Conservation (phyloP, 2,797 vertebrate genomes). For the Cyclopterus lumpus region DNA sequence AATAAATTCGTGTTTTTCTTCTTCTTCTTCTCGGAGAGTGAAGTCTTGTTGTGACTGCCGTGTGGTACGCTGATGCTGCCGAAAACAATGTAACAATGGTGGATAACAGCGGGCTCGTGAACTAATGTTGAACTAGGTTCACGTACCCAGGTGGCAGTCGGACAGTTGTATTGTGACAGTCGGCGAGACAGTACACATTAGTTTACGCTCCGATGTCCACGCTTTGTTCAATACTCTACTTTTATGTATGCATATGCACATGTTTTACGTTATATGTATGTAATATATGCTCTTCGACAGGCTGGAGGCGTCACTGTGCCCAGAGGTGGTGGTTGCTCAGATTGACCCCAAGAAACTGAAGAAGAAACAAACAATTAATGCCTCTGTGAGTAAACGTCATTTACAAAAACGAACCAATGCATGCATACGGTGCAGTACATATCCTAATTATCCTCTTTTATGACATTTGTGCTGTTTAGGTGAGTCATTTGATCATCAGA, state of each 20-base stretch:
- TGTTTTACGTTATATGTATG: no score
- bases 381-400: constrained; percentile 88
- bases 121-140: not conserved
- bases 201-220: not conserved
- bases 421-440: not conserved
- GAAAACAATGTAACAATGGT: not conserved
- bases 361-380: constrained; percentile 91
- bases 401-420: not conserved
- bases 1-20: fast-evolving
- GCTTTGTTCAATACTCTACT: not conserved
- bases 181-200: not conserved
- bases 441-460: no score
- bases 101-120: not conserved
- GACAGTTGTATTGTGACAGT: not conserved
- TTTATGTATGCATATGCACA: no score
- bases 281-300: constrained; percentile 70
- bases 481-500: no score
- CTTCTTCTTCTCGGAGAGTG: not conserved
- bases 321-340: constrained; percentile 95
- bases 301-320: constrained; percentile 93
- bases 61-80: not conserved
- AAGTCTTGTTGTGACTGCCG: no score
- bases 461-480: not conserved
- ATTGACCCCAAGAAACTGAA: constrained; percentile 96
- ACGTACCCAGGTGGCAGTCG: not conserved